Evolutionary conservation across 2,888 invertebrate genomes (phyloP).

Genomic region (Epinotia nisella): DNA sequence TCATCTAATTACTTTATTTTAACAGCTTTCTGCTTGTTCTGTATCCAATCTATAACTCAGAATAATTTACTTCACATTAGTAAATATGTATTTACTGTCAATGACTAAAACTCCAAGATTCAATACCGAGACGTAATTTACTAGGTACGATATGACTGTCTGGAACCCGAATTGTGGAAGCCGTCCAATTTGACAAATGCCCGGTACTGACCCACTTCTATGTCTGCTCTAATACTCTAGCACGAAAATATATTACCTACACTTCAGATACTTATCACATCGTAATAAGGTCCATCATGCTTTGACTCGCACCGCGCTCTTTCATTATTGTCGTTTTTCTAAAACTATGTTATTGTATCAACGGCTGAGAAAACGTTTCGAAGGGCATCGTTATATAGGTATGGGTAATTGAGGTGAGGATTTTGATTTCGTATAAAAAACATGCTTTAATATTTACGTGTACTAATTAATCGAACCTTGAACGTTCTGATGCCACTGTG

Average conservation of each 20-base stretch:
- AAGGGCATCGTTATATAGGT: conserved; percentile 11
- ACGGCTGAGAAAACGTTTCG: conserved; percentile 31
- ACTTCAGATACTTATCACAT: neutral
- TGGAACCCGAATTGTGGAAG: conserved; percentile 26
- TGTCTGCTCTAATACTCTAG: conserved; percentile 8
- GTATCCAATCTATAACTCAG: neutral
- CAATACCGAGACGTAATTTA: conserved; percentile 5
- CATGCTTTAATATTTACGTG: neutral
- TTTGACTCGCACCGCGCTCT: neutral
- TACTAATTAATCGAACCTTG: conserved; percentile 18
- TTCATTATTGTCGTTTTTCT: neutral
- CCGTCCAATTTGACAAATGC: conserved; percentile 37
- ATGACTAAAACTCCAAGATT: conserved; percentile 12
- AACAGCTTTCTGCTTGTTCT: neutral
- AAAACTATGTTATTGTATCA: conserved; percentile 18
- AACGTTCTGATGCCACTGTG: conserved; percentile 12
- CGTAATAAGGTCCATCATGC: conserved; percentile 10
- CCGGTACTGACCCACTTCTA: conserved; percentile 33
- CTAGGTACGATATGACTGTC: conserved; percentile 14
- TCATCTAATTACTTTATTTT: neutral
- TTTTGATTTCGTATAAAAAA: conserved; percentile 6
- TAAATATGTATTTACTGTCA: neutral
- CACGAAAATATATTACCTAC: neutral
- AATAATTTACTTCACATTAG: neutral
- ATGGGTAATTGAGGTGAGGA: neutral